Base-by-base conservation (phyloP, 2,797 vertebrate species). In the Gymnocypris eckloni region DNA sequence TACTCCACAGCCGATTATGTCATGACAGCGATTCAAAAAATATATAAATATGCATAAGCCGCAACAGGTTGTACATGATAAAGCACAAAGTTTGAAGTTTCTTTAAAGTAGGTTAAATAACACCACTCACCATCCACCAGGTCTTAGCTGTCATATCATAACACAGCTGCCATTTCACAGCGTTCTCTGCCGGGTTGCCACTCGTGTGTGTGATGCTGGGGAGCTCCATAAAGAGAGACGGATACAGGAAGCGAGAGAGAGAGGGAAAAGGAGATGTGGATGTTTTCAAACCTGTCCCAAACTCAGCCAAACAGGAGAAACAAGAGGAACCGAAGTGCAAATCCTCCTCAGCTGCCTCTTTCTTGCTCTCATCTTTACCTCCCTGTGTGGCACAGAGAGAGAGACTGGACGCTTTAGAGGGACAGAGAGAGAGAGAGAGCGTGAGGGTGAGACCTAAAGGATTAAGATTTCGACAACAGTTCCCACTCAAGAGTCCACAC, bases 51-150 rank as follows among this genome's bases (percentile, higher is more conserved):
- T 41, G 22, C 41, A 11, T 11, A 73, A 37, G 15, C 39, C 15
- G 9, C 41, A 50, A 66, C 75, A 87, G 16, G 33, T 75, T 56
- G 37, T 52, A 81, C 45, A 37, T 8, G 59, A 13, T 41, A 67
- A 25, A 43, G 25, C 25, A 20, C 28, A 67, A 37, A 67, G 66
- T 67, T 67, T 66, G 37, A 79, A 64, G 41, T 69, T 67, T 28
- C 41, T 8, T 67, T 43, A 50, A 45, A 61, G 28, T 66, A 75
- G 18, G 37, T 81, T 13, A 79, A 71, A 77, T 16, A 50, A 22
- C 33, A 13, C 86, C 59, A 96, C 97, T 98, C 92, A 98, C 97
- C 98, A 98, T 98, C 97, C 97, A 98, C 97, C 98, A 98, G 4
- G 96, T 98, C 93, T 94, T 97, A 75, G 96, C 97, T 0, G 93